phyloP scores from a whole-genome alignment of 1,140 invertebrate genomes.

The Zelostemma sp. region DNA sequence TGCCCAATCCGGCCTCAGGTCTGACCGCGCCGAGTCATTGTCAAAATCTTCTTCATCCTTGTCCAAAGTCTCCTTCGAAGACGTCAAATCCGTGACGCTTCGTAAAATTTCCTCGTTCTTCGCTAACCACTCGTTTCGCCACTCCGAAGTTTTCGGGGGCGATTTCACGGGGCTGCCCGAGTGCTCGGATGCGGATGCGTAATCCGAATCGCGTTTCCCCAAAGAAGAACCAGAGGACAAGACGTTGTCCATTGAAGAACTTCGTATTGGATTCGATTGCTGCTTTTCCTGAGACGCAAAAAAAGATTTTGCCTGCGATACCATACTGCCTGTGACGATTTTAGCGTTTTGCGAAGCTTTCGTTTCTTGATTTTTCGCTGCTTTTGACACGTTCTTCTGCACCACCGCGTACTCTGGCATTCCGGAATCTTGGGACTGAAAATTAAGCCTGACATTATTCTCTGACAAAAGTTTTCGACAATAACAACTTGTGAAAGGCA shows the following conservation, averaged over 20 bases:
- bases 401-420: constrained; percentile 66
- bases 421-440: constrained; percentile 26
- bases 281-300: constrained; percentile 35
- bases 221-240: constrained; percentile 26
- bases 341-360: constrained; percentile 28
- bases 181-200: constrained; percentile 41
- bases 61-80: constrained; percentile 41
- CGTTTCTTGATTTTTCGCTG: constrained; percentile 34
- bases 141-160: constrained; percentile 64
- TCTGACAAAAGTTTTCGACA: too few species aligned
- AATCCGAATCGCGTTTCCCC: constrained; percentile 55
- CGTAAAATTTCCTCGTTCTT: constrained; percentile 64
- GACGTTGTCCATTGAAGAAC: constrained; percentile 55
- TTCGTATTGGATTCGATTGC: constrained; percentile 46
- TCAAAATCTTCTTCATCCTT: constrained; percentile 36
- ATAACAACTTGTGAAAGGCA: too few species aligned
- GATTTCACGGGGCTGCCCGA: constrained; percentile 53
- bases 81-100: constrained; percentile 53
- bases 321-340: constrained; percentile 33
- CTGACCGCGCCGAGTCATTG: constrained; percentile 43
- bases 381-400: constrained; percentile 54
- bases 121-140: constrained; percentile 64
- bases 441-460: too few species aligned
- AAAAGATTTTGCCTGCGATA: constrained; percentile 47
- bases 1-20: constrained; percentile 62